Conservation (phyloP, 2,888 invertebrate species). For the Eristalis intricaria region DNA sequence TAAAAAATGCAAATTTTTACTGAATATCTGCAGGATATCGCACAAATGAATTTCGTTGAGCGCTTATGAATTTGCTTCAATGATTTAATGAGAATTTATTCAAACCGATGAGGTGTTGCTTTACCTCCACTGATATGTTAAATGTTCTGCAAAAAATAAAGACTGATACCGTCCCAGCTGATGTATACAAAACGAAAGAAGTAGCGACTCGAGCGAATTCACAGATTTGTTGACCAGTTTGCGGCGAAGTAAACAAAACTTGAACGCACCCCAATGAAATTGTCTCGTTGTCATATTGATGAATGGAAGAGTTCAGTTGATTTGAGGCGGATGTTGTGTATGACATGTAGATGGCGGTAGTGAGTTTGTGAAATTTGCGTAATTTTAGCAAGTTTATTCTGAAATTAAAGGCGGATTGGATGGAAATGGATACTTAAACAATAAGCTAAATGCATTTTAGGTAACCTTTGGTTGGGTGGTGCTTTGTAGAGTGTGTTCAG, state of each 20-base stretch:
- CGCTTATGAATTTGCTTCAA: constrained; percentile 14
- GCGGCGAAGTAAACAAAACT: constrained; percentile 50
- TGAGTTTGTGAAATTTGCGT: background rate
- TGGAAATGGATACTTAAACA: too few relatives aligned
- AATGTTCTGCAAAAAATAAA: constrained; percentile 36
- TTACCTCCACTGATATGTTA: constrained; percentile 20
- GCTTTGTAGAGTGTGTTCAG: too few relatives aligned
- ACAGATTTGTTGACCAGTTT: constrained; percentile 44
- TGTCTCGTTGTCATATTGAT: background rate
- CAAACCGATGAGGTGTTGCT: background rate
- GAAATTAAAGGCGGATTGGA: too few relatives aligned
- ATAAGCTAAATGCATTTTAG: too few relatives aligned
- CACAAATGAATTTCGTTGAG: constrained; percentile 19
- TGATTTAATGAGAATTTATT: constrained; percentile 6
- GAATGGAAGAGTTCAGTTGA: constrained; percentile 7
- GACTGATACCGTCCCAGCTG: constrained; percentile 54
- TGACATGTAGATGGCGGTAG: background rate
- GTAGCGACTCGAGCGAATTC: constrained; percentile 32
- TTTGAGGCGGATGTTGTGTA: background rate
- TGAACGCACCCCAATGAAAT: constrained; percentile 31
- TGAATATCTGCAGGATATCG: background rate
- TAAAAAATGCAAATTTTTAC: constrained; percentile 42
- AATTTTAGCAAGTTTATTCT: too few relatives aligned
- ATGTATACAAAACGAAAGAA: constrained; percentile 57
- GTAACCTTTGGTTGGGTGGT: too few relatives aligned